Evolutionary conservation across 2,888 invertebrate species (phyloP), one percentile per base, ranked within the genome.

Genomic region (Argyra leucocephala): DNA sequence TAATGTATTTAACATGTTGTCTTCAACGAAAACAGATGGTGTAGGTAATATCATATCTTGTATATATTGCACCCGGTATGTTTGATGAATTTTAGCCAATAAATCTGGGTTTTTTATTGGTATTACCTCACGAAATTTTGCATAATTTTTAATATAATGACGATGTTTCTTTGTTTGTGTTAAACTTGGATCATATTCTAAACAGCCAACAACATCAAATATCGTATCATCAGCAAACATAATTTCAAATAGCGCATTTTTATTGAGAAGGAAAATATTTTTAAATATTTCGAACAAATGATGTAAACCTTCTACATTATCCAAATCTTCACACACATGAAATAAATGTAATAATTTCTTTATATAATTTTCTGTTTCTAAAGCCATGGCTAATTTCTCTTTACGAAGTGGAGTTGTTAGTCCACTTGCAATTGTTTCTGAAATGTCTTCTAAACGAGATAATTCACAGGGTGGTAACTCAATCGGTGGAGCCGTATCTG

Each of bases 51-150:
- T 98, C 74, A 98, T 96, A 82, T 99, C 99, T 78, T 93, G 93
- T 75, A 99, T 97, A 82, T 99, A 99, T 83, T 99, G 99, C 76
- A 99, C 97, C 80, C 98, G 88, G 82, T 97, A 99, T 66, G 98
- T 99, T 82, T 99, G 98, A 82, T 99, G 99, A 73, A 99, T 99
- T 85, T 99, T 99, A 66, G 94, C 91, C 73, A 96, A 83, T 71
- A 99, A 85, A 82, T 98, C 98, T 70, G 87, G 86, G 81, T 97
- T 97, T 76, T 91, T 89, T 68, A 99, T 96, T 66, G 96, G 96
- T 75, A 99, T 92, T 66, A 93, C 93, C 81, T 93, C 93, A 74
- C 90, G 88, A 79, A 93, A 94, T 81, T 89, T 91, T 23, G 96
- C 95, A 80, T 93, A 87, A 77, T 93, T 91, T 76, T 89, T 88